These are phyloP conservation scores for Liolophura sinensis DNA, from an alignment of 1,140 invertebrate genomes.

Conservation along the genomic window DNA sequence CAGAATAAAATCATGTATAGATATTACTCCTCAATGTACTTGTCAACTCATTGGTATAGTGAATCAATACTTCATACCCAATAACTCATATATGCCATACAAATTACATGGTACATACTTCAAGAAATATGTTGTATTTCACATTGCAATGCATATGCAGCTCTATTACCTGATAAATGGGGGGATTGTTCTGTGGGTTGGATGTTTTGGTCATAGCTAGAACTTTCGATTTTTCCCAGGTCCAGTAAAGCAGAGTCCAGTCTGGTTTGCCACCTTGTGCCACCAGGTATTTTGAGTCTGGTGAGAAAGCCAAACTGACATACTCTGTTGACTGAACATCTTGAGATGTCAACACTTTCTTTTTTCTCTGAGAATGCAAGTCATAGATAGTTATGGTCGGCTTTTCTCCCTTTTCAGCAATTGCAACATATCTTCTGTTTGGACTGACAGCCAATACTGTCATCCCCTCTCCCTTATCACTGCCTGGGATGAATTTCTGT, in stretches of 20 bases:
- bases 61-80: no score
- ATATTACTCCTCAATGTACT: no score
- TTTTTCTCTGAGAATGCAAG: conserved; percentile 57
- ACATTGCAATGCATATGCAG: no score
- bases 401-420: conserved; percentile 59
- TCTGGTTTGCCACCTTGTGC: conserved; percentile 79
- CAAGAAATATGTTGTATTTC: no score
- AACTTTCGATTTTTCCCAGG: conserved; percentile 82
- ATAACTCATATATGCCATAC: no score
- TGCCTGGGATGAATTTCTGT: conserved; percentile 60
- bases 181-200: conserved; percentile 50
- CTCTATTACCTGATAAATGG: conserved; percentile 57
- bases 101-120: no score
- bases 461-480: conserved; percentile 56
- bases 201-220: conserved; percentile 74
- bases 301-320: conserved; percentile 75
- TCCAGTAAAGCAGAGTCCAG: conserved; percentile 78
- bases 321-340: conserved; percentile 64
- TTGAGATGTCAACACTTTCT: conserved; percentile 55
- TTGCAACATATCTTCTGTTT: conserved; percentile 58
- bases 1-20: no score
- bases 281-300: conserved; percentile 76
- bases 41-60: no score
- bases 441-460: conserved; percentile 58
- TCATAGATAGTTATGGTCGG: conserved; percentile 61